phyloP scores from a whole-genome alignment of 2,888 invertebrate species.

The Netelia melanura region DNA sequence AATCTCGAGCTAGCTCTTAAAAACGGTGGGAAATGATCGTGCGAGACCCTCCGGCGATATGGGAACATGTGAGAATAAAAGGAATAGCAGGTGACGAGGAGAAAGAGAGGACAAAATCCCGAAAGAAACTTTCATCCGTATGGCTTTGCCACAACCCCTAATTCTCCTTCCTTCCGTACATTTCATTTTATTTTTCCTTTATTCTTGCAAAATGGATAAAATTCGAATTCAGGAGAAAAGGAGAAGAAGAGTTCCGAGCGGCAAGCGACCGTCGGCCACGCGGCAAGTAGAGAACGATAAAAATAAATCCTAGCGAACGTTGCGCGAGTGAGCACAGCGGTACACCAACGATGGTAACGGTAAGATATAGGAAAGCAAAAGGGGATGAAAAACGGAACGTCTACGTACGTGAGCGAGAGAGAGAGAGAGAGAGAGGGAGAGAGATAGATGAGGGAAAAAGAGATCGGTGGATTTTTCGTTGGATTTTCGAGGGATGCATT shows the following conservation, averaged over 20 bases:
- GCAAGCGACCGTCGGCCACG: conserved; percentile 42
- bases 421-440: conserved; percentile 18
- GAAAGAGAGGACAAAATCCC: conserved; percentile 22
- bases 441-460: conserved; percentile 40
- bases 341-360: background rate
- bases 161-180: conserved; percentile 53
- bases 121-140: conserved; percentile 52
- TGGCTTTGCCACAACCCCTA: conserved; percentile 46
- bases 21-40: conserved; percentile 41
- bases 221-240: conserved; percentile 46
- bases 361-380: background rate
- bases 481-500: conserved; percentile 65
- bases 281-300: conserved; percentile 60
- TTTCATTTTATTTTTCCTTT: conserved; percentile 48
- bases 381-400: background rate
- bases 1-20: conserved; percentile 20
- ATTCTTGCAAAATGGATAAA: conserved; percentile 65
- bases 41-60: conserved; percentile 35
- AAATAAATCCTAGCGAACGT: conserved; percentile 61
- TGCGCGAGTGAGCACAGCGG: conserved; percentile 42
- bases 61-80: conserved; percentile 1
- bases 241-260: conserved; percentile 49
- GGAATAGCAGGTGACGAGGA: background rate
- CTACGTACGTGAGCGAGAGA: conserved; percentile 13
- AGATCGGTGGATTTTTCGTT: conserved; percentile 56